Evolutionary conservation across 2,888 invertebrate species (phyloP), one percentile per base, ranked within the genome.

Genomic region (Galerucella pusilla): DNA sequence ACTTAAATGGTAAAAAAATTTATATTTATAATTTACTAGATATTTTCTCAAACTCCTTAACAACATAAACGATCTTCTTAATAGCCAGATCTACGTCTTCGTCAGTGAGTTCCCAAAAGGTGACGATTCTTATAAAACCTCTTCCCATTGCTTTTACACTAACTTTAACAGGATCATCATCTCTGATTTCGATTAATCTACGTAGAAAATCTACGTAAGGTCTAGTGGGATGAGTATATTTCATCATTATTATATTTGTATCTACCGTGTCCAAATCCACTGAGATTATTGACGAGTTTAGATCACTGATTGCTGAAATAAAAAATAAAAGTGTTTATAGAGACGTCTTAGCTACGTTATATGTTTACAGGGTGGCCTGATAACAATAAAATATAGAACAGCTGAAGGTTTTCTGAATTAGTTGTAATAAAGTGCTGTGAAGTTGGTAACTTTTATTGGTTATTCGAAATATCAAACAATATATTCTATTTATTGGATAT

Each of bases 91-190:
- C 89, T 7, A 94, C 88, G 81, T 93, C 91, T 78, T 91, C 90
- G 80, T 93, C 92, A 1, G 89, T 89, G 63, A 96, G 91, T 84
- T 95, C 93, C 80, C 91, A 90, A 85, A 94, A 93, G 4, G 93
- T 85, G 11, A 94, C 94, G 76, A 96, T 88, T 66, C 96, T 89
- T 1, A 93, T 88, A 28, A 90, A 90, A 66, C 93, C 88, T 35
- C 76, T 66, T 35, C 70, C 45, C 63, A 70, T 20, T 3, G 68
- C 35, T 83, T 91, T 91, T 2, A 96, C 88, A 75, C 90, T 88
- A 3, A 89, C 86, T 77, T 89, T 87, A n/a, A 90, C 86, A 78
- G 91, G 85, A 83, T 91, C 88, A 81, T 87, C 83, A 9, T 89
- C 85, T 25, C 85, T 85, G 1, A 91, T 87, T 61, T 84, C 82